phyloP scores from a whole-genome alignment of 2,888 invertebrate species.

The Polia nebulosa region DNA sequence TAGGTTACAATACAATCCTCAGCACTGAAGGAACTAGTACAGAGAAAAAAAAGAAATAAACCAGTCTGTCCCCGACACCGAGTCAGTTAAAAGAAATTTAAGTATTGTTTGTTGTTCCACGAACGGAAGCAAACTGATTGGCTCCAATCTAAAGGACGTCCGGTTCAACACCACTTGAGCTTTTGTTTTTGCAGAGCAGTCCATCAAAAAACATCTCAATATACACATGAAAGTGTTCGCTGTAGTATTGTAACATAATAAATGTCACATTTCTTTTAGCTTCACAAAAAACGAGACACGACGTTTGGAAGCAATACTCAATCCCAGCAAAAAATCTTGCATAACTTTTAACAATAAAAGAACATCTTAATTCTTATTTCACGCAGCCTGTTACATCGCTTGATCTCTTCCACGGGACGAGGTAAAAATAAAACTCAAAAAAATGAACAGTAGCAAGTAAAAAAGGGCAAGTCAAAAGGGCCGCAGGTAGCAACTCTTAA shows the following conservation, averaged over 20 bases:
- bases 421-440: conserved; percentile 51
- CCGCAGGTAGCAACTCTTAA: conserved; percentile 77
- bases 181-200: conserved; percentile 53
- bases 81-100: conserved; percentile 38
- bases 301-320: conserved; percentile 28
- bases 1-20: not conserved
- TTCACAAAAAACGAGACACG: conserved; percentile 17
- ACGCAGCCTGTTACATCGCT: conserved; percentile 64
- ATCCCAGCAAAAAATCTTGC: conserved; percentile 48
- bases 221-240: conserved; percentile 16
- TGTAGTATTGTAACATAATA: conserved; percentile 10
- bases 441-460: conserved; percentile 70
- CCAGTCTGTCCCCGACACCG: conserved; percentile 10
- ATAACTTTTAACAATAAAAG: conserved; percentile 56
- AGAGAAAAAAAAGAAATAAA: conserved; percentile 2
- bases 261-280: conserved; percentile 11
- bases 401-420: conserved; percentile 57
- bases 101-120: conserved; percentile 45
- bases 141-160: conserved; percentile 65
- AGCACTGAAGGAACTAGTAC: not conserved
- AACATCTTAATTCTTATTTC: conserved; percentile 59
- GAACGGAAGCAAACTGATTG: conserved; percentile 69
- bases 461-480: conserved; percentile 70
- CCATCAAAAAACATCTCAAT: conserved; percentile 30
- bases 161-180: conserved; percentile 64